These are phyloP conservation scores for Proisotoma minuta DNA, from an alignment of 2,888 invertebrate genomes.

Conservation along the genomic window DNA sequence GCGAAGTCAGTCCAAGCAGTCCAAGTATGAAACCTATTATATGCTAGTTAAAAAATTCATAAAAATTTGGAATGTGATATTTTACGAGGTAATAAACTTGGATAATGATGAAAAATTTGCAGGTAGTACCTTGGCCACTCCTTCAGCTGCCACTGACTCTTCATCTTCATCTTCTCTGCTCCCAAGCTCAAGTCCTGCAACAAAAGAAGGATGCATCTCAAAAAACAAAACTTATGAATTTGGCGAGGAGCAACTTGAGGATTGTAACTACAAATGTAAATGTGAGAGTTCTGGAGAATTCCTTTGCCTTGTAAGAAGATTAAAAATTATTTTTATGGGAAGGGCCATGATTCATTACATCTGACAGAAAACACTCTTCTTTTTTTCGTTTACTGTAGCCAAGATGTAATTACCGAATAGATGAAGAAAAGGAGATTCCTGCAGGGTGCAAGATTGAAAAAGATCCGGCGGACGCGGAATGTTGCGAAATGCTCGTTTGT, in stretches of 20 bases:
- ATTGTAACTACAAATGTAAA: conserved; percentile 49
- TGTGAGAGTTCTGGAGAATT: conserved; percentile 50
- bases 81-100: too few species aligned
- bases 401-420: conserved; percentile 43
- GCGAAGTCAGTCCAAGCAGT: conserved; percentile 19
- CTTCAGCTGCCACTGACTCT: conserved; percentile 21
- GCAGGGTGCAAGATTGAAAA: conserved; percentile 44
- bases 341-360: neutral
- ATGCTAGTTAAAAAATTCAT: neutral
- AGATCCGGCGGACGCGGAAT: conserved; percentile 44
- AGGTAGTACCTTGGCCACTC: too few species aligned
- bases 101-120: too few species aligned
- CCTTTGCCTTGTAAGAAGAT: conserved; percentile 48
- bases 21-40: neutral
- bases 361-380: too few species aligned
- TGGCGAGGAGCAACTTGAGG: conserved; percentile 50
- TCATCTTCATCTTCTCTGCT: conserved; percentile 17
- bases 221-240: conserved; percentile 49
- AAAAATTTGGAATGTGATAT: too few species aligned
- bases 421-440: conserved; percentile 44
- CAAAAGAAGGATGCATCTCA: conserved; percentile 49
- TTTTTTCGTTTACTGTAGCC: too few species aligned
- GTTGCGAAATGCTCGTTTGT: conserved; percentile 46
- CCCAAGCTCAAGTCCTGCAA: too few species aligned
- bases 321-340: neutral